Base-by-base conservation (phyloP, 2,113 vertebrate species). In the Otocyon megalotis region DNA sequence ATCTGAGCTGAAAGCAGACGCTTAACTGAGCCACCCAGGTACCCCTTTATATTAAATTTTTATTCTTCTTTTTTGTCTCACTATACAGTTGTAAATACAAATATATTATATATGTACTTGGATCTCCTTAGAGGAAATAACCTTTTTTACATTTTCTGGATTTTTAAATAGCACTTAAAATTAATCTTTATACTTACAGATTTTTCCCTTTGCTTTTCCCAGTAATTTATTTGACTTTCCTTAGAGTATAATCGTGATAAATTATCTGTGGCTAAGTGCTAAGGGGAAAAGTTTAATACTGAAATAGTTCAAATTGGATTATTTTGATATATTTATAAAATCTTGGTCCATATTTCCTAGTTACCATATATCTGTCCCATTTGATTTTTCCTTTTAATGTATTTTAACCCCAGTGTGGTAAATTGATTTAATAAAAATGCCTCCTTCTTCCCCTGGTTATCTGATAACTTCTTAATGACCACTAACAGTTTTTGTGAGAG, bases 401-500 rank as follows among this genome's bases (percentile, higher is more conserved):
- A 96, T 82, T 98, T 98, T 98, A 98, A 98, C 98, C 98, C 97
- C 84, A 5, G 67, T 80, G 91, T 96, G 96, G 97, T 98, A 98
- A 99, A 99, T 99, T 99, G 98, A 99, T 99, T 99, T 98, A 98
- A 98, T 98, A 98, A 98, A 97, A 98, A 98, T 98, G 98, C 98
- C 98, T 98, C 98, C 99, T 98, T 98, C 99, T 99, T 99, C 98
- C 99, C 43, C 98, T 97, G 97, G 99, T 98, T 98, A 98, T 98
- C 98, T 98, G 98, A 98, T 99, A 98, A 98, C 98, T 98, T 97
- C 98, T 98, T 99, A 99, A 99, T 99, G 98, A 99, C 98, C 98
- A 96, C 98, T 98, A 99, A 99, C 99, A 99, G 99, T 99, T 99
- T 98, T 98, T 98, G 99, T 99, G 99, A 99, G 98, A 99, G 98